Conservation (phyloP, 2,888 invertebrate genomes). For the Folsomia manolachei region DNA sequence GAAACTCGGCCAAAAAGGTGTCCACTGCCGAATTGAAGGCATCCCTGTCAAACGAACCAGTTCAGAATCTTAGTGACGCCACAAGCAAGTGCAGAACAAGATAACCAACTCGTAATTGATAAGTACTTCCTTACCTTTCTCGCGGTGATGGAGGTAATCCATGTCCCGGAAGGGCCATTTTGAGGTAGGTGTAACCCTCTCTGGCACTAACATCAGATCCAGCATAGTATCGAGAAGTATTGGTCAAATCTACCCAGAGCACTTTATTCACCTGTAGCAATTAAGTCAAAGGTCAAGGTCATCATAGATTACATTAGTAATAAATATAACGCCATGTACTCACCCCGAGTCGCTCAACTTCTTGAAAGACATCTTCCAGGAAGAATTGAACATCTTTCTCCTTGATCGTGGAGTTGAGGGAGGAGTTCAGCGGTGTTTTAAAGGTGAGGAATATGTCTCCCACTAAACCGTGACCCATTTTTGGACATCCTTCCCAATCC, state of each 20-base stretch:
- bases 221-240: neutral
- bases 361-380: neutral
- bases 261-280: neutral
- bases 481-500: neutral
- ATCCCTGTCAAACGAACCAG: neutral
- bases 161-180: neutral
- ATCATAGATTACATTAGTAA: neutral
- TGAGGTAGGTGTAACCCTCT: neutral
- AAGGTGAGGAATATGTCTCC: neutral
- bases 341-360: neutral
- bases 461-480: neutral
- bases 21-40: neutral
- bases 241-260: neutral
- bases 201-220: neutral
- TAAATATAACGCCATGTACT: neutral
- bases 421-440: neutral
- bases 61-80: no score
- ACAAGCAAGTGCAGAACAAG: no score
- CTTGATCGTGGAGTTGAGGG: neutral
- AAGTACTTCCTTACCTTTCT: neutral
- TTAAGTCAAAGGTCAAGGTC: no score
- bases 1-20: neutral
- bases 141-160: neutral
- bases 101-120: no score
- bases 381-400: neutral